These are phyloP conservation scores for Cordilura impudica DNA, from an alignment of 2,888 invertebrate genomes.

Conservation along the genomic window DNA sequence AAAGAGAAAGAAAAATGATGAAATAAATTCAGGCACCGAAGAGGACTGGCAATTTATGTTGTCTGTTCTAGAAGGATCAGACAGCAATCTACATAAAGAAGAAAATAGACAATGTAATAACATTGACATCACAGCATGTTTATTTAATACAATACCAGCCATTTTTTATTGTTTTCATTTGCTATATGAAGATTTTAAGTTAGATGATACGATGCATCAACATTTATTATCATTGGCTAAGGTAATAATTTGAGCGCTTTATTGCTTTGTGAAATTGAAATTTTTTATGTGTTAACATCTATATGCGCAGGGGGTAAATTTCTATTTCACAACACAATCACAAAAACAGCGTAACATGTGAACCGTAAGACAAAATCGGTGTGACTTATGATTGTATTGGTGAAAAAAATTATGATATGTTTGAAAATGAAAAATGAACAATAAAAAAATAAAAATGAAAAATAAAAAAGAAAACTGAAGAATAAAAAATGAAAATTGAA, in stretches of 20 bases:
- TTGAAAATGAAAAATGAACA: too few relatives aligned
- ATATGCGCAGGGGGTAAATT: too few relatives aligned
- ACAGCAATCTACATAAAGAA: constrained; percentile 36
- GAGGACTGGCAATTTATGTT: constrained; percentile 88
- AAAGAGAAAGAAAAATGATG: constrained; percentile 83
- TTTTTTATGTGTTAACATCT: too few relatives aligned
- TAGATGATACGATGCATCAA: constrained; percentile 85
- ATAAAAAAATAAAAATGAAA: too few relatives aligned
- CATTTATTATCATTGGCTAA: constrained; percentile 84
- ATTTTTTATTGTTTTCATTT: constrained; percentile 90
- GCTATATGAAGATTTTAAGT: constrained; percentile 93
- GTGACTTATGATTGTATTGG: too few relatives aligned
- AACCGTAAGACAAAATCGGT: too few relatives aligned
- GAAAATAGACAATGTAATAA: constrained; percentile 55
- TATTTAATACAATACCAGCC: constrained; percentile 86
- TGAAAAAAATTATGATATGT: too few relatives aligned
- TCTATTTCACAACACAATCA: too few relatives aligned
- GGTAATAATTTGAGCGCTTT: constrained; percentile 68
- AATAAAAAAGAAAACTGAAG: too few relatives aligned
- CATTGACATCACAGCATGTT: constrained; percentile 80
- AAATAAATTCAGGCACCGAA: constrained; percentile 83
- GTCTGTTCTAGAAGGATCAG: constrained; percentile 67
- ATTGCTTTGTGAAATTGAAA: too few relatives aligned
- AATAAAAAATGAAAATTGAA: too few relatives aligned
- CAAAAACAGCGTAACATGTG: too few relatives aligned